Conservation (phyloP, 2,113 vertebrate genomes). For the Cyrtonyx montezumae region DNA sequence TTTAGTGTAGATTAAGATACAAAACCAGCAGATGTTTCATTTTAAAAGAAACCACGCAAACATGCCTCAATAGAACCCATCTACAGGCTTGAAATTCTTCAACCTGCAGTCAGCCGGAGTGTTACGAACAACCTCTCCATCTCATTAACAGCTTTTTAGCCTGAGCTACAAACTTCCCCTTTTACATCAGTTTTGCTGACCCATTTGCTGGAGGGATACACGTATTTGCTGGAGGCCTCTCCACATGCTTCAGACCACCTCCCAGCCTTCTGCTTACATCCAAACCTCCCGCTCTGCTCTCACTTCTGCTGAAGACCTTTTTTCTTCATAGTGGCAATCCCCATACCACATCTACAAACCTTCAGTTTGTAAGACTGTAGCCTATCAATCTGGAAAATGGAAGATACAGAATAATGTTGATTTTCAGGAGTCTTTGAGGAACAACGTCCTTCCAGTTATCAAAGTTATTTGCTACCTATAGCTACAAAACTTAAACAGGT, state of each 20-base stretch:
- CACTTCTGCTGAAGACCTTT: neutral
- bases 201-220: neutral
- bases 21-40: accelerated
- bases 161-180: neutral
- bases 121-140: neutral
- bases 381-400: neutral
- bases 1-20: neutral
- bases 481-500: neutral
- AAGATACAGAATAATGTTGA: neutral
- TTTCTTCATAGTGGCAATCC: too few species aligned
- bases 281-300: neutral
- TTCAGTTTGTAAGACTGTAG: neutral
- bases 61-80: neutral
- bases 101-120: neutral
- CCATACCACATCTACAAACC: neutral
- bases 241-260: neutral
- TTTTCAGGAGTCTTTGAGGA: neutral
- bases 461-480: neutral
- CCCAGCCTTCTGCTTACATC: neutral
- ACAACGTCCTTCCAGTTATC: neutral
- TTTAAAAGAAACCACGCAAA: neutral
- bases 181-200: neutral
- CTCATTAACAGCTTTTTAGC: neutral
- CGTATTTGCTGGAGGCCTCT: accelerated
- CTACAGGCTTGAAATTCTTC: neutral